Evolutionary conservation across 2,888 invertebrate species (phyloP).

Genomic region (Bombylius major): DNA sequence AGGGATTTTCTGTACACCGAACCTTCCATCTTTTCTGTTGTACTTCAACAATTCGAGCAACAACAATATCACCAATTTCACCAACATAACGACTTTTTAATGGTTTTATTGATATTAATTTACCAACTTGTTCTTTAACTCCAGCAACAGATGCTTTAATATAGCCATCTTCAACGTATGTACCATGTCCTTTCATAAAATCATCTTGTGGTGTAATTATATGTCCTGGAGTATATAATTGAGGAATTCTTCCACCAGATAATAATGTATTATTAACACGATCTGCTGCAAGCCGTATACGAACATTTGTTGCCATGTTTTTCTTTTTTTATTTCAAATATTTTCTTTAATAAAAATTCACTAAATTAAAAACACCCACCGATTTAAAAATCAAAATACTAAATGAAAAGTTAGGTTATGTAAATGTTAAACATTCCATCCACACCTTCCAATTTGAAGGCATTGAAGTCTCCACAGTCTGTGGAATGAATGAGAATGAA

Average conservation of each 20-base stretch:
- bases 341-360: too few species aligned
- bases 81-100: constrained; percentile 82
- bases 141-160: constrained; percentile 92
- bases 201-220: constrained; percentile 59
- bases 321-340: not conserved
- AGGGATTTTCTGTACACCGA: not conserved
- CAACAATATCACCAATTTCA: constrained; percentile 94
- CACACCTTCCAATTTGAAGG: too few species aligned
- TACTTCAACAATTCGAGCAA: constrained; percentile 88
- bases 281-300: constrained; percentile 50
- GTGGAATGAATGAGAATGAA: too few species aligned
- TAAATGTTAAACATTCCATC: too few species aligned
- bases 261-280: constrained; percentile 43
- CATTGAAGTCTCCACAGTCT: too few species aligned
- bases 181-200: constrained; percentile 83
- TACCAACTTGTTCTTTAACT: constrained; percentile 86
- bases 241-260: constrained; percentile 44
- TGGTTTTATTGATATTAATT: constrained; percentile 82
- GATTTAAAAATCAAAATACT: too few species aligned
- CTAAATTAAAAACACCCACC: too few species aligned
- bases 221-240: constrained; percentile 77
- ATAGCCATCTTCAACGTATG: constrained; percentile 71
- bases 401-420: not conserved
- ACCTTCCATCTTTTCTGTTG: constrained; percentile 85
- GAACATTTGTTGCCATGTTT: constrained; percentile 43